Conservation (phyloP, 2,888 invertebrate genomes). For the Melieria crassipennis region DNA sequence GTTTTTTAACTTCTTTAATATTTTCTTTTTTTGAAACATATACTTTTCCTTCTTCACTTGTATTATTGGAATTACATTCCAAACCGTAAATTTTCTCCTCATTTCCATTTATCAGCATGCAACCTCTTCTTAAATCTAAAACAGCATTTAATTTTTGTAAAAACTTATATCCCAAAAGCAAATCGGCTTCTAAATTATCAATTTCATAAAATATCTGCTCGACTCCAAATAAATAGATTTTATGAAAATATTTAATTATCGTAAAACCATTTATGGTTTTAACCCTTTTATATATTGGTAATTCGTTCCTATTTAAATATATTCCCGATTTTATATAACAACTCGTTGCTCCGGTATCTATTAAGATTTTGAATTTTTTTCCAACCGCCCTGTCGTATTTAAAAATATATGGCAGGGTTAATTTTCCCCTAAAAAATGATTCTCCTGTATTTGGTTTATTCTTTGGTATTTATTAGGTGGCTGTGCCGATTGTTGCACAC, state of each 20-base stretch:
- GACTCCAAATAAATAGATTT: conserved; percentile 19
- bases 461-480: conserved; percentile 10
- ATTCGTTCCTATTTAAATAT: neutral
- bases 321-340: conserved; percentile 4
- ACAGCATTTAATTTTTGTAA: conserved; percentile 14
- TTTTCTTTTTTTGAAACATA: neutral
- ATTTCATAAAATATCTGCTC: conserved; percentile 27
- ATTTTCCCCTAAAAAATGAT: conserved; percentile 7
- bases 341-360: conserved; percentile 15
- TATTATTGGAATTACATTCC: too few relatives aligned
- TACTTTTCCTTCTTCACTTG: too few relatives aligned
- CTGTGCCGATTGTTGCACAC: neutral
- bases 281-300: conserved; percentile 9
- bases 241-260: neutral
- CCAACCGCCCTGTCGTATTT: neutral
- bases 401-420: neutral
- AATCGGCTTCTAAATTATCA: conserved; percentile 11
- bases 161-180: conserved; percentile 14
- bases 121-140: conserved; percentile 19
- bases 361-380: conserved; percentile 10
- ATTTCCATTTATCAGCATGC: neutral
- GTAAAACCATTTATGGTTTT: conserved; percentile 28
- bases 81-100: neutral
- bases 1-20: neutral
- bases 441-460: conserved; percentile 12